Conservation (phyloP, 2,113 vertebrate species). For the Vombatus ursinus region DNA sequence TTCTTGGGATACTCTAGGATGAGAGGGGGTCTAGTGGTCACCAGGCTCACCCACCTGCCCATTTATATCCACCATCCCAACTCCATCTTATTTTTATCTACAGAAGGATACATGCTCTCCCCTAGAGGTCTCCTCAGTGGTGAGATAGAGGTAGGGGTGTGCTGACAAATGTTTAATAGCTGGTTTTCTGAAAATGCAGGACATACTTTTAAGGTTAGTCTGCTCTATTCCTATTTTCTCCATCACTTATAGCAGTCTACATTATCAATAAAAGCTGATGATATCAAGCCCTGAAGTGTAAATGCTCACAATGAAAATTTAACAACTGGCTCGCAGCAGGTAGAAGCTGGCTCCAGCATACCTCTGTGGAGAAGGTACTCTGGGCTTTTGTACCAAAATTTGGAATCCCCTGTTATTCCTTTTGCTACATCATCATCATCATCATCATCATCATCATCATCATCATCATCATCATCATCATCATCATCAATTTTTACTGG, state of each 20-base stretch:
- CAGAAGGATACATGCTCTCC: background rate
- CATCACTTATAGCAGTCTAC: background rate
- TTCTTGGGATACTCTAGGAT: background rate
- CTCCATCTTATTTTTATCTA: background rate
- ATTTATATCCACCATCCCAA: accelerated
- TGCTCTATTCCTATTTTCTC: background rate
- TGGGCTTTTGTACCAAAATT: too few species aligned
- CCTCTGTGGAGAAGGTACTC: too few species aligned
- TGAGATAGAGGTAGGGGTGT: background rate
- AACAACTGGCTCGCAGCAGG: background rate
- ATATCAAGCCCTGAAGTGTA: background rate
- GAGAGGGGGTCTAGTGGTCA: background rate
- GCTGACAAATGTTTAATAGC: background rate
- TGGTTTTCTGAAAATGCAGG: background rate
- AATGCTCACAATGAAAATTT: background rate
- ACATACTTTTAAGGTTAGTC: background rate
- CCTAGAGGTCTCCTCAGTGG: background rate
- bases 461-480: too few species aligned
- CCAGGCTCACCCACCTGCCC: background rate
- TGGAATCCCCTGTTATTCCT: too few species aligned
- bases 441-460: too few species aligned
- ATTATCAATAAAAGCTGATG: background rate
- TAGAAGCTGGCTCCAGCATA: background rate
- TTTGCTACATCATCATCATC: too few species aligned
- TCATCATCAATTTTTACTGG: too few species aligned